Conservation (phyloP, 1,140 invertebrate genomes). For the Drosophila subobscura region DNA sequence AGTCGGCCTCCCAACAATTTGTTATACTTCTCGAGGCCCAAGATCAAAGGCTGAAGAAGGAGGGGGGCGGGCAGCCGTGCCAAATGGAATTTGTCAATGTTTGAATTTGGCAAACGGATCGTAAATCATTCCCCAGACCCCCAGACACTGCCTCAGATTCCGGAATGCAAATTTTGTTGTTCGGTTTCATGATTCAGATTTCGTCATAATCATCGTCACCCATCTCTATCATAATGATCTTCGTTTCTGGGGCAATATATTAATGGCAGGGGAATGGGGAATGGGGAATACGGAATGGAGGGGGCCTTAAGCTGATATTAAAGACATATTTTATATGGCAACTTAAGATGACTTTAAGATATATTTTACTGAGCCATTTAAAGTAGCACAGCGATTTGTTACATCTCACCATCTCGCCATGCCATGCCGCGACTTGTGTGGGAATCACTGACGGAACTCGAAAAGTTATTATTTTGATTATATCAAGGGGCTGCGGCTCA, state of each 20-base stretch:
- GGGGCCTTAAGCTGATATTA: conserved; percentile 51
- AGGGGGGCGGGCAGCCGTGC: neutral
- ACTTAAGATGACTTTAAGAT: conserved; percentile 65
- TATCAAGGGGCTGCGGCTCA: conserved; percentile 6
- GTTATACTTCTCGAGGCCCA: conserved; percentile 47
- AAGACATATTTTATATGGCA: conserved; percentile 69
- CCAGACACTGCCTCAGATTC: conserved; percentile 5
- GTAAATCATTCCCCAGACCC: conserved; percentile 58
- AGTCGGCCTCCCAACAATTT: conserved; percentile 49
- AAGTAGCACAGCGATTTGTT: conserved; percentile 73
- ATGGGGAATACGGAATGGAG: conserved; percentile 2
- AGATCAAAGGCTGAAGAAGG: conserved; percentile 18
- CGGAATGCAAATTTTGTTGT: conserved; percentile 34
- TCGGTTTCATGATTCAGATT: conserved; percentile 6
- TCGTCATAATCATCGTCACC: conserved; percentile 28
- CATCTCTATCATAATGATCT: neutral
- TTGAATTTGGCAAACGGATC: conserved; percentile 70
- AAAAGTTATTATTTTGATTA: neutral
- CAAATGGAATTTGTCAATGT: conserved; percentile 74
- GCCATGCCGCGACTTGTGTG: conserved; percentile 33
- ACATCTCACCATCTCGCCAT: conserved; percentile 22
- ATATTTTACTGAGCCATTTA: conserved; percentile 69
- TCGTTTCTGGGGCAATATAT: conserved; percentile 2
- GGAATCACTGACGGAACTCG: conserved; percentile 25
- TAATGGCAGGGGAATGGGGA: neutral